These are phyloP conservation scores for Lithobates sylvaticus DNA, from an alignment of 2,797 vertebrate species.

Conservation along the genomic window DNA sequence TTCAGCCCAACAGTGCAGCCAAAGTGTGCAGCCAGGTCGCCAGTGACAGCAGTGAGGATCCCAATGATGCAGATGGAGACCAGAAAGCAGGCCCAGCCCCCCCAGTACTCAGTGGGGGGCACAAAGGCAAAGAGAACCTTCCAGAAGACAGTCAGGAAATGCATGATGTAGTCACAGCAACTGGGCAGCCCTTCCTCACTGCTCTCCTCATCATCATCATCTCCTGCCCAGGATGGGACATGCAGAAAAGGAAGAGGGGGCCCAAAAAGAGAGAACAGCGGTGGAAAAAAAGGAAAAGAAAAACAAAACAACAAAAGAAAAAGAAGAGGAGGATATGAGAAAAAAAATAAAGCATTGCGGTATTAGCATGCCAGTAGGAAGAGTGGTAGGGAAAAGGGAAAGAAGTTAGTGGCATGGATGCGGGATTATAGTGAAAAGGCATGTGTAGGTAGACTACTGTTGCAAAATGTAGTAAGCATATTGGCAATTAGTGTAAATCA, in stretches of 20 bases:
- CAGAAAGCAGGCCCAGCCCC: slow-evolving; percentile 88
- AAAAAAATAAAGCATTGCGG: not conserved
- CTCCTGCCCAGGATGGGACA: slow-evolving; percentile 72
- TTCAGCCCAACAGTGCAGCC: slow-evolving; percentile 88
- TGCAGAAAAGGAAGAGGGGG: slow-evolving; percentile 13
- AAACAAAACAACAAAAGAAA: not conserved
- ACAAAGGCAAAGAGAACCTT: slow-evolving; percentile 88
- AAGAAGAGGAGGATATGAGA: not conserved
- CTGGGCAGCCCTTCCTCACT: slow-evolving; percentile 87
- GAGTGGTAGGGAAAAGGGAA: slow-evolving; percentile 13
- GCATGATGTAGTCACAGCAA: slow-evolving; percentile 92
- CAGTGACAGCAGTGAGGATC: slow-evolving; percentile 83
- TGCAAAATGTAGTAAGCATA: slow-evolving; percentile 3
- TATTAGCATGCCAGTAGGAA: slow-evolving; percentile 30
- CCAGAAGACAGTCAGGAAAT: slow-evolving; percentile 91
- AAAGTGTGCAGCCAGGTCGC: slow-evolving; percentile 85
- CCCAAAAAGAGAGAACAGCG: not conserved
- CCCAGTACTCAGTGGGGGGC: slow-evolving; percentile 89
- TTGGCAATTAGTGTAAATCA: slow-evolving; percentile 7
- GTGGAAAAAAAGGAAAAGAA: not conserved
- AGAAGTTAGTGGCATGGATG: slow-evolving; percentile 41
- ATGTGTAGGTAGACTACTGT: slow-evolving; percentile 16
- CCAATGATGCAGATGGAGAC: slow-evolving; percentile 86
- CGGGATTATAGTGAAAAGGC: slow-evolving; percentile 20
- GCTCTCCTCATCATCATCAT: slow-evolving; percentile 87